phyloP scores from a whole-genome alignment of 2,797 vertebrate genomes.

The Gambelia wislizenii region DNA sequence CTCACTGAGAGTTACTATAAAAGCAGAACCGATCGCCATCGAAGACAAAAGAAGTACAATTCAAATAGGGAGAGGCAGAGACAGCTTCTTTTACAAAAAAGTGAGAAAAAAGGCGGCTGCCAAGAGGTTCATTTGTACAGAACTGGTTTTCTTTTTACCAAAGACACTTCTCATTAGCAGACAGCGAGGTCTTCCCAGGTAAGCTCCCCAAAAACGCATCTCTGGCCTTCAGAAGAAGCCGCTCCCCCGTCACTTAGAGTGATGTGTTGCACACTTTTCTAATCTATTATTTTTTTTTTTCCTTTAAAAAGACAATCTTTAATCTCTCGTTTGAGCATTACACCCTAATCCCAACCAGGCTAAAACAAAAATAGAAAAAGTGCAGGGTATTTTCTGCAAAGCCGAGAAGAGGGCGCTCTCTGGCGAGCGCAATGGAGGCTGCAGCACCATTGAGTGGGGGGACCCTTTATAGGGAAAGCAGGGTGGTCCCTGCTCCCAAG shows the following conservation, averaged over 20 bases:
- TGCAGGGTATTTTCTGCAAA: neutral
- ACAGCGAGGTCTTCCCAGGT: neutral
- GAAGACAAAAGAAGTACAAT: neutral
- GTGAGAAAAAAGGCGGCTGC: too few relatives aligned
- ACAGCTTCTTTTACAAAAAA: neutral
- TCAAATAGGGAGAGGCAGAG: neutral
- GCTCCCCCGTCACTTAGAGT: fast-evolving
- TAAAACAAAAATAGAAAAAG: neutral
- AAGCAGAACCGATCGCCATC: conserved; percentile 30
- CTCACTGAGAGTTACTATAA: conserved; percentile 63
- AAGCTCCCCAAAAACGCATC: too few relatives aligned
- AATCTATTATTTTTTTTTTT: too few relatives aligned
- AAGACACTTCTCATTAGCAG: neutral
- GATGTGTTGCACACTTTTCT: too few relatives aligned
- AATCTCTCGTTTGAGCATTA: neutral
- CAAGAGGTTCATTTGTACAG: neutral
- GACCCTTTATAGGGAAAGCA: too few relatives aligned
- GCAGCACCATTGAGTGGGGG: neutral
- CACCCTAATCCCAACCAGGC: fast-evolving
- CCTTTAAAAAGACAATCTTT: fast-evolving
- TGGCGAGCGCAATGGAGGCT: neutral
- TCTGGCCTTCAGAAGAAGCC: too few relatives aligned
- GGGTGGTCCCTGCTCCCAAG: neutral
- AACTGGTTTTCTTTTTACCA: neutral
- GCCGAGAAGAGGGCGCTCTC: too few relatives aligned